Base-by-base conservation (phyloP, 1,140 invertebrate species). In the Stegodyphus mimosarum region DNA sequence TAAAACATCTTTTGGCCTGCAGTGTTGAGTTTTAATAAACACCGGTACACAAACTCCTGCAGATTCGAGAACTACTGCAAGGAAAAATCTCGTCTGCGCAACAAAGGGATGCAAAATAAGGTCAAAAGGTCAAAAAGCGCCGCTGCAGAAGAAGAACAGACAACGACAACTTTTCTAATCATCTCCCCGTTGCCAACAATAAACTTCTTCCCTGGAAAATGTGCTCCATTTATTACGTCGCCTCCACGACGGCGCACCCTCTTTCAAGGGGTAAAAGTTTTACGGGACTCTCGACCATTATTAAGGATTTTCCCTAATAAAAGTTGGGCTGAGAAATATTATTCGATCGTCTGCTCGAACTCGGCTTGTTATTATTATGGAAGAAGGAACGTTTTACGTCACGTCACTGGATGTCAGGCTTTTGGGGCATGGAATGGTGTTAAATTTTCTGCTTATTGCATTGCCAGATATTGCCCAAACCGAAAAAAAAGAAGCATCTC, bases 111-210 rank as follows among this genome's bases (percentile, higher is more conserved):
- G 33, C 33, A 33, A 33, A 33, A 33, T 33, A 60, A 69, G 78
- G 78, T 55, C 33, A 71, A 71, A 60, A 80, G 78, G 50, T 80
- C 78, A 48, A 71, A 11, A 71, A 71, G 69, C 69, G 10, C 33
- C 33, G 33, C 33, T 33, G 69, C 69, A 49, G 7, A 17, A 17
- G 52, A 17, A 51, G 64, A 76, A 60, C 63, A 13, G 74, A 55
- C 64, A 78, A 69, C 64, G 76, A 80, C 52, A 80, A 80, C 78
- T 80, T 80, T 80, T 71, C 78, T 80, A 80, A 80, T 80, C 78
- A 80, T 80, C 78, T 71, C 13, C 17, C 64, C n/a, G 50, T 33
- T 70, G 53, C 52, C 78, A 80, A 80, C 67, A 80, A 72, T 78
- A 78, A 78, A 78, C 64, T 78, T 78, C 76, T 78, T 69, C 15